phyloP scores from a whole-genome alignment of 2,797 vertebrate species.

The Danio albolineatus region DNA sequence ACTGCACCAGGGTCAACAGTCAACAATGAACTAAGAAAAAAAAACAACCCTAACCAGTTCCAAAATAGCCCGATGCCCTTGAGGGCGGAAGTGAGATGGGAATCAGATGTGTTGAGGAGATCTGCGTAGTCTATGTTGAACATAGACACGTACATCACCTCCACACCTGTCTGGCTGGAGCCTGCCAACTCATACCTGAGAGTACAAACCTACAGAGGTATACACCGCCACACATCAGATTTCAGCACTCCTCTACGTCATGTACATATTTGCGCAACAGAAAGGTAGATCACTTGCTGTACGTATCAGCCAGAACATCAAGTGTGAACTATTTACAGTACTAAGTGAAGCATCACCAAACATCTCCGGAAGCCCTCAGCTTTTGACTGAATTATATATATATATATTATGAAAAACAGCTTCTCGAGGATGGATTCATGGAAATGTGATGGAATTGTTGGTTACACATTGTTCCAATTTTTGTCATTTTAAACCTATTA shows the following conservation, averaged over 20 bases:
- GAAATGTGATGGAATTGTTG: background rate
- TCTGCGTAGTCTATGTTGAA: constrained; percentile 39
- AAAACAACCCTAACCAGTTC: constrained; percentile 7
- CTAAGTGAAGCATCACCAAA: background rate
- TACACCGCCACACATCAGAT: constrained; percentile 45
- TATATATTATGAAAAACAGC: background rate
- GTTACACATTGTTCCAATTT: background rate
- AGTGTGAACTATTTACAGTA: background rate
- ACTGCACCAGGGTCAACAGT: constrained; percentile 55
- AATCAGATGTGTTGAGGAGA: constrained; percentile 41
- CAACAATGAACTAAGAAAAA: constrained; percentile 25
- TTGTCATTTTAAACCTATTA: no score
- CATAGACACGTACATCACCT: constrained; percentile 50
- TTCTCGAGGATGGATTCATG: background rate
- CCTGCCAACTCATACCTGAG: constrained; percentile 16
- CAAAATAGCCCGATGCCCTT: constrained; percentile 25
- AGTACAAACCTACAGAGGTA: constrained; percentile 26
- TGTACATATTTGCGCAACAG: background rate
- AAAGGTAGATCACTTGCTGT: background rate
- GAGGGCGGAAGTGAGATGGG: constrained; percentile 39
- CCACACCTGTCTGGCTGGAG: constrained; percentile 26
- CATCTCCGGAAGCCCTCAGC: background rate
- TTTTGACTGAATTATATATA: constrained; percentile 7
- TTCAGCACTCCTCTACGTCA: constrained; percentile 36
- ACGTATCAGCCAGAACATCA: constrained; percentile 17